Evolutionary conservation across 2,113 vertebrate genomes (phyloP).

Genomic region (Bujurquina vittata): DNA sequence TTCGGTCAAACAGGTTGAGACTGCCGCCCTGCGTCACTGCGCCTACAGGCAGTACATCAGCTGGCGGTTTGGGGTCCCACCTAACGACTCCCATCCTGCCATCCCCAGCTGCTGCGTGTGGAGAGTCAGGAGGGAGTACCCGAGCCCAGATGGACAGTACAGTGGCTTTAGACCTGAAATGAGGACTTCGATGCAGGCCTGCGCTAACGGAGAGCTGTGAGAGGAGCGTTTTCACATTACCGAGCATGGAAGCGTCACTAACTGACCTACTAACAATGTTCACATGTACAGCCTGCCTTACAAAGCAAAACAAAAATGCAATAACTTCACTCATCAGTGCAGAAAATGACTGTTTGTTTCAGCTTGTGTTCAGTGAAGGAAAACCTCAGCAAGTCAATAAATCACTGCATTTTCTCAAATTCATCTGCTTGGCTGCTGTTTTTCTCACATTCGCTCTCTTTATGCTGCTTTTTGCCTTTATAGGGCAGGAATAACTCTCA

Average conservation of each 20-base stretch:
- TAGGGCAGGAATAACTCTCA: neutral
- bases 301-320: neutral
- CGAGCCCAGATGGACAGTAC: constrained; percentile 72
- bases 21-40: constrained; percentile 70
- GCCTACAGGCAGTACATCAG: constrained; percentile 80
- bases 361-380: neutral
- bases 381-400: constrained; percentile 11
- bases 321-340: neutral
- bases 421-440: neutral
- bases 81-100: constrained; percentile 64
- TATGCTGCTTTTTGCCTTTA: constrained; percentile 15
- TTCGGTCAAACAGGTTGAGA: neutral
- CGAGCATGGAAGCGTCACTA: neutral
- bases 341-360: neutral
- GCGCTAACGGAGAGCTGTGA: constrained; percentile 15
- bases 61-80: constrained; percentile 82
- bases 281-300: neutral
- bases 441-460: neutral
- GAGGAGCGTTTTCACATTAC: neutral
- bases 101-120: constrained; percentile 85
- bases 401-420: constrained; percentile 2
- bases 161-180: constrained; percentile 55
- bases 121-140: constrained; percentile 78
- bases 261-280: constrained; percentile 1
- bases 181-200: neutral